Evolutionary conservation across 2,797 vertebrate species (phyloP).

Genomic region (Graptemys geographica): DNA sequence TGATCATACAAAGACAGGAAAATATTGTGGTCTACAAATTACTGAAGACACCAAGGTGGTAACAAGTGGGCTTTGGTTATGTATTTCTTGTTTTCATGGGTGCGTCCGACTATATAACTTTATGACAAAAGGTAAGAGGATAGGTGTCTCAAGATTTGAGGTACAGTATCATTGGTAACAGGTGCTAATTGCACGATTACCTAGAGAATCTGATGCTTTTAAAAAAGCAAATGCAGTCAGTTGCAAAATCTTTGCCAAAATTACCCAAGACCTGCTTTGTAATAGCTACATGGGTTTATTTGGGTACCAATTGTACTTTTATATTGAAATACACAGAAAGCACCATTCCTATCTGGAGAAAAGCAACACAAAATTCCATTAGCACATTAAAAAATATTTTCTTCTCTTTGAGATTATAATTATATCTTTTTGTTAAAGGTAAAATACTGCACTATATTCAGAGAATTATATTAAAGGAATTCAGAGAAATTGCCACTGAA

Average conservation of each 20-base stretch:
- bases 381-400: background rate
- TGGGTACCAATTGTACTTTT: background rate
- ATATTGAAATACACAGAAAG: background rate
- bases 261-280: background rate
- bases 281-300: background rate
- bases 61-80: background rate
- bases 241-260: background rate
- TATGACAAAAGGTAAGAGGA: background rate
- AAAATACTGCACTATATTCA: background rate
- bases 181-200: background rate
- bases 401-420: background rate
- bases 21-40: background rate
- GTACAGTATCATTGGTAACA: background rate
- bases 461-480: background rate
- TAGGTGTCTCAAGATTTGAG: background rate
- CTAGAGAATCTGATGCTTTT: background rate
- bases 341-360: background rate
- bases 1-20: background rate
- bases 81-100: background rate
- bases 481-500: background rate
- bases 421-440: constrained; percentile 14
- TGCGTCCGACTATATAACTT: background rate
- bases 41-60: background rate
- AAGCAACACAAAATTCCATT: background rate
- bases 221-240: background rate